Percentiles rank a stretch among this genome's conserved stretches.
phyloP scores from a whole-genome alignment of 2,797 vertebrate genomes.

The Alca torda region DNA sequence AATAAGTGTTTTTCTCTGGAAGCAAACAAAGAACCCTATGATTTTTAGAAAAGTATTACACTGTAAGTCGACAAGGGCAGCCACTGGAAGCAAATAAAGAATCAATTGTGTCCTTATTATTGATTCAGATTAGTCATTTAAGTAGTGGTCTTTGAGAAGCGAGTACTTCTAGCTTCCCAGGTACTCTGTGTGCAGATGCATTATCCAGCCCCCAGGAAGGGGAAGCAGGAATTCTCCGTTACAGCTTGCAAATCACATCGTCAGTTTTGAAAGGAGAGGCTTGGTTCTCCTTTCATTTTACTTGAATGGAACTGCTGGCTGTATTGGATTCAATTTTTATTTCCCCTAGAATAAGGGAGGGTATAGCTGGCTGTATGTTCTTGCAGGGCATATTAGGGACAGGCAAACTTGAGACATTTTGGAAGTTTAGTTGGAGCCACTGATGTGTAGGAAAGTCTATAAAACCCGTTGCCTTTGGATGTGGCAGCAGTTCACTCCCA shows the following conservation, averaged over 20 bases:
- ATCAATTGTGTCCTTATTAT: not conserved
- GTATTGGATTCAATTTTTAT: not conserved
- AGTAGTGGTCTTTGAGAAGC: not conserved
- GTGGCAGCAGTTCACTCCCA: not conserved
- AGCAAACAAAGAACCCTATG: not conserved
- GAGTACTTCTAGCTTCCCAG: not conserved
- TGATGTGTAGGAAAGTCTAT: not conserved
- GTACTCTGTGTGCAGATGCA: not conserved
- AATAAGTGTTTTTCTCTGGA: constrained; percentile 36
- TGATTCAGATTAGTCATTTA: not conserved
- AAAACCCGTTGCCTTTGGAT: not conserved
- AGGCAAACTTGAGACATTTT: not conserved
- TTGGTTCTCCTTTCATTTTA: not conserved
- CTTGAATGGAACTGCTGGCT: not conserved
- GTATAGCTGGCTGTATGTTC: not conserved
- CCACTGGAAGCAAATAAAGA: constrained; percentile 17
- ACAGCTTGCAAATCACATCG: not conserved
- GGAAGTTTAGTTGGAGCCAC: not conserved
- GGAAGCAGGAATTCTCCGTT: not conserved
- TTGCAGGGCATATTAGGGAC: not conserved
- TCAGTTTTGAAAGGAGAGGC: not conserved
- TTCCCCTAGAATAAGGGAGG: not conserved
- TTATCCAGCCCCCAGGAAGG: not conserved
- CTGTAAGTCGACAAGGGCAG: not conserved
- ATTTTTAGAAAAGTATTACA: not conserved